Evolutionary conservation across 2,113 vertebrate species (phyloP).

Genomic region (Charina bottae): DNA sequence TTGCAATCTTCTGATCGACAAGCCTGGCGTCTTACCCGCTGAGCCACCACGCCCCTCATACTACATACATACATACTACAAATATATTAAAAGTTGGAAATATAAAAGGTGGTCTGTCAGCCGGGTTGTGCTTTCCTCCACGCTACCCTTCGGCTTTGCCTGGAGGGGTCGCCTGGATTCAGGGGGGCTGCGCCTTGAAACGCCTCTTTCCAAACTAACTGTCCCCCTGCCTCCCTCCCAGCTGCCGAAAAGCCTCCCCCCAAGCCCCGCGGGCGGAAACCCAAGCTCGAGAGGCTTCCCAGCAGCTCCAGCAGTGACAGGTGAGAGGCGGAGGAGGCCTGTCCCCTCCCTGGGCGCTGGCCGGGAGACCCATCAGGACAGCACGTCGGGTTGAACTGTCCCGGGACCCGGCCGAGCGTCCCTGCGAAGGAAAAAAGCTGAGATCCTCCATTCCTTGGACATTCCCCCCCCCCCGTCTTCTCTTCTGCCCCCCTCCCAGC

Average conservation of each 20-base stretch:
- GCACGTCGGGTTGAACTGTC: neutral
- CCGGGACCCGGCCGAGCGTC: too few relatives aligned
- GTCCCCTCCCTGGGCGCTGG: neutral
- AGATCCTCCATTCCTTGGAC: neutral
- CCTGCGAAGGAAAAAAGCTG: neutral
- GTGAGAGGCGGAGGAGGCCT: conserved; percentile 62
- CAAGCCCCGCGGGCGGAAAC: conserved; percentile 87
- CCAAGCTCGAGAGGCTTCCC: conserved; percentile 81
- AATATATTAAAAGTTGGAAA: too few relatives aligned
- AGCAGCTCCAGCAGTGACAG: conserved; percentile 90
- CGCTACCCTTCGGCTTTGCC: neutral
- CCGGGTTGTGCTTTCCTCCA: neutral
- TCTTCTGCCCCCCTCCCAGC: neutral
- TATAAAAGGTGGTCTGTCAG: too few relatives aligned
- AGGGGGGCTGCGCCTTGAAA: neutral
- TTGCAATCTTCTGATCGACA: too few relatives aligned
- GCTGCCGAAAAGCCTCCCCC: conserved; percentile 84
- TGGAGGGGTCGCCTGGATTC: neutral
- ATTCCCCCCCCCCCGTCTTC: too few relatives aligned
- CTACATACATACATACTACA: too few relatives aligned
- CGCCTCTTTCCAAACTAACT: neutral
- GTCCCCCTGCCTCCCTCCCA: rapidly evolving
- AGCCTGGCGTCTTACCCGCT: too few relatives aligned
- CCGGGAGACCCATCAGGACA: neutral
- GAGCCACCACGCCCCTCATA: too few relatives aligned